Percentiles rank a stretch among this genome's conserved stretches.
phyloP scores from a whole-genome alignment of 1,140 invertebrate genomes.

The Pantala flavescens region DNA sequence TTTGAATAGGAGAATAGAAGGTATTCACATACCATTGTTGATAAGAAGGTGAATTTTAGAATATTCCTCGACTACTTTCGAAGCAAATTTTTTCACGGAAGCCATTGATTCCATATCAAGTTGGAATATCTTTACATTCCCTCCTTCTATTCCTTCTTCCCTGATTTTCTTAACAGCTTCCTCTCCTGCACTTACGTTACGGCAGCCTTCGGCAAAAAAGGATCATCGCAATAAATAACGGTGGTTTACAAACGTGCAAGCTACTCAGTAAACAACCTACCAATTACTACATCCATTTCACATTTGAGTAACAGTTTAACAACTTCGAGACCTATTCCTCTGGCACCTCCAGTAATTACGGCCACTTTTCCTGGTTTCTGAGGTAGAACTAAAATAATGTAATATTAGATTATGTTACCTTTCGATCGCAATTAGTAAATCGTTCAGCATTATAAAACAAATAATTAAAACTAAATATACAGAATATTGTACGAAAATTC shows the following conservation, averaged over 20 bases:
- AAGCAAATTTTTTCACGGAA: constrained; percentile 66
- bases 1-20: too few species aligned
- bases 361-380: constrained; percentile 54
- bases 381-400: constrained; percentile 39
- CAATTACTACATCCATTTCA: constrained; percentile 76
- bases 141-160: constrained; percentile 38
- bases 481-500: too few species aligned
- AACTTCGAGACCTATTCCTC: constrained; percentile 75
- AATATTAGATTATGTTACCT: not conserved
- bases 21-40: constrained; percentile 61
- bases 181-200: constrained; percentile 48
- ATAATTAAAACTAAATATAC: too few species aligned
- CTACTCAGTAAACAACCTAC: constrained; percentile 36
- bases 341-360: constrained; percentile 76
- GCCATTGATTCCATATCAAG: constrained; percentile 54
- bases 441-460: too few species aligned
- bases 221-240: constrained; percentile 19
- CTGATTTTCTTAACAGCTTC: constrained; percentile 42
- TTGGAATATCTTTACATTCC: constrained; percentile 39
- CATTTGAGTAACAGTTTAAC: constrained; percentile 65
- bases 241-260: constrained; percentile 16
- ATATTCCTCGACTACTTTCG: constrained; percentile 49
- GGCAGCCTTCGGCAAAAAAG: constrained; percentile 45
- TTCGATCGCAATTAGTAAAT: too few species aligned
- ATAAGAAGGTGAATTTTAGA: constrained; percentile 60